Evolutionary conservation across 1,140 invertebrate species (phyloP).

Genomic region (Drosophila arawakana): DNA sequence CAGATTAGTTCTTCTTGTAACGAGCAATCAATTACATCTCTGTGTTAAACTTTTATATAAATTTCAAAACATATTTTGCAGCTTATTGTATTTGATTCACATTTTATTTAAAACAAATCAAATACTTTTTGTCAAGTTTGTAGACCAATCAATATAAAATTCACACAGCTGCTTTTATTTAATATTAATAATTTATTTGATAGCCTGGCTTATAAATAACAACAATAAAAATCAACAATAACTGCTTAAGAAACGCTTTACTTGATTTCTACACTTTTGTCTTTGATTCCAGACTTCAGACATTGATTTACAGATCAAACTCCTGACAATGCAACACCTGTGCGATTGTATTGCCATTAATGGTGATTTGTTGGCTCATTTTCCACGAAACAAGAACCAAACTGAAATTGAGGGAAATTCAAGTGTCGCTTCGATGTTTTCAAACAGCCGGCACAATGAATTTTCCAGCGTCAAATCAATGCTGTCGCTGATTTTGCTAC

Average conservation of each 20-base stretch:
- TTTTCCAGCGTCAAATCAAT: conserved; percentile 48
- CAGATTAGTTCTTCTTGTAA: too few species aligned
- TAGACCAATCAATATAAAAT: not conserved
- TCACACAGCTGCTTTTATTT: not conserved
- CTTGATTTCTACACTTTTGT: conserved; percentile 17
- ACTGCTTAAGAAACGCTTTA: conserved; percentile 6
- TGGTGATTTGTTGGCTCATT: conserved; percentile 71
- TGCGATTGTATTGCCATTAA: conserved; percentile 72
- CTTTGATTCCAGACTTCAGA: conserved; percentile 21
- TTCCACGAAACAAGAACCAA: conserved; percentile 26
- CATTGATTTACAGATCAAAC: conserved; percentile 58
- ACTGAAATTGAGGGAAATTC: conserved; percentile 17
- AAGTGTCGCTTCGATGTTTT: conserved; percentile 40
- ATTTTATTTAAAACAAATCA: not conserved
- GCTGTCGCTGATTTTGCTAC: conserved; percentile 41
- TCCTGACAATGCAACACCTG: conserved; percentile 43
- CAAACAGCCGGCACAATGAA: conserved; percentile 36
- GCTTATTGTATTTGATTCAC: too few species aligned
- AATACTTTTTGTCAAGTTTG: not conserved
- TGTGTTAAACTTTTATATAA: too few species aligned
- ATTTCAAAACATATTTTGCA: too few species aligned
- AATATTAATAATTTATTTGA: conserved; percentile 1
- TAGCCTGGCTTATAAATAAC: not conserved
- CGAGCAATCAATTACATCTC: too few species aligned
- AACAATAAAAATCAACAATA: not conserved